phyloP scores from a whole-genome alignment of 2,888 invertebrate genomes.

The Adelphocoris suturalis region DNA sequence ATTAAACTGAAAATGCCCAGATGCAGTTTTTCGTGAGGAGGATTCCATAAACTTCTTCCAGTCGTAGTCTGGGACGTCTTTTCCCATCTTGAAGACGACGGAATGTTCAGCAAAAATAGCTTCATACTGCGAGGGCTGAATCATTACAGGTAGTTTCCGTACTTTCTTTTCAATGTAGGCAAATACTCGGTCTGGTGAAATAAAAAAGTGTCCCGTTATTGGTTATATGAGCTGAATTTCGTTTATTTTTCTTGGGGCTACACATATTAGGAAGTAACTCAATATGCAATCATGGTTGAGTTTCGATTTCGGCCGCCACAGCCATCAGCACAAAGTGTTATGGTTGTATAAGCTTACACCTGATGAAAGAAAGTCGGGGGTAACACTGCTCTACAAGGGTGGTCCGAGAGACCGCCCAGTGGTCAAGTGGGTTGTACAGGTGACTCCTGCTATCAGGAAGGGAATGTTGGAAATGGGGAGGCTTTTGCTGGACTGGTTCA shows the following conservation, averaged over 20 bases:
- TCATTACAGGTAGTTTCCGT: neutral
- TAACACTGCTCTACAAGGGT: too few relatives aligned
- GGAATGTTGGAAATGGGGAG: neutral
- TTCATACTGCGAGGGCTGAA: neutral
- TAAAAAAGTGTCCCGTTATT: too few relatives aligned
- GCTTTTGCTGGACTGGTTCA: neutral
- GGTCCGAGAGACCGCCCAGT: conserved; percentile 25
- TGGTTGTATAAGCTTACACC: too few relatives aligned
- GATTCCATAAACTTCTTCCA: neutral
- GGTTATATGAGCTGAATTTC: too few relatives aligned
- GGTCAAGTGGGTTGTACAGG: conserved; percentile 14
- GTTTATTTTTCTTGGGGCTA: too few relatives aligned
- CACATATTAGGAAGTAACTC: too few relatives aligned
- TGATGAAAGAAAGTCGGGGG: neutral
- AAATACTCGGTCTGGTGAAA: too few relatives aligned
- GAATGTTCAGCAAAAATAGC: neutral
- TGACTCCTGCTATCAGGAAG: conserved; percentile 13
- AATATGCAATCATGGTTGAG: too few relatives aligned
- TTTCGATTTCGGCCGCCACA: too few relatives aligned
- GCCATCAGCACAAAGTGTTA: too few relatives aligned
- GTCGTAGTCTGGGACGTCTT: neutral
- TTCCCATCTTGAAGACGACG: neutral
- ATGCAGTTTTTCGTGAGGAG: neutral
- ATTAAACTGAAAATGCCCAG: conserved; percentile 1
- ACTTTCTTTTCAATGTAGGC: too few relatives aligned